phyloP scores from a whole-genome alignment of 2,797 vertebrate species.

The Acestrorhynchus altus region DNA sequence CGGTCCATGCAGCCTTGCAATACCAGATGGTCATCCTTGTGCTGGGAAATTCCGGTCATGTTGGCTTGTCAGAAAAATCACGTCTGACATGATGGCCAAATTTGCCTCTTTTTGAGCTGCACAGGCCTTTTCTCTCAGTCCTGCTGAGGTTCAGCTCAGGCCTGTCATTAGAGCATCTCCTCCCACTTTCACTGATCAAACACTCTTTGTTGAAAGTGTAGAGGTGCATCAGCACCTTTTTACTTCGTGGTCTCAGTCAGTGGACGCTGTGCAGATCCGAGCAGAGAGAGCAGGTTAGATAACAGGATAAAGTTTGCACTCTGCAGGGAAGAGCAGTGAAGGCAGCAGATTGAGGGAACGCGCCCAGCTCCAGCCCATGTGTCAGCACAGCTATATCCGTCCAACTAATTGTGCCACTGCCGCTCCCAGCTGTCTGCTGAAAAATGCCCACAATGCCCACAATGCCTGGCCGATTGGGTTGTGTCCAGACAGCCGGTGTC shows the following conservation, averaged over 20 bases:
- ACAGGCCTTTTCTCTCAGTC: background rate
- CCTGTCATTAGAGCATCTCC: slow-evolving; percentile 1
- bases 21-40: slow-evolving; percentile 30
- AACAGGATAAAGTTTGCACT: slow-evolving; percentile 43
- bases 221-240: background rate
- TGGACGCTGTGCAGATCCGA: background rate
- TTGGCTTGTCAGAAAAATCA: slow-evolving; percentile 9
- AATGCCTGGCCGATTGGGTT: slow-evolving; percentile 60
- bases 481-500: slow-evolving; percentile 29
- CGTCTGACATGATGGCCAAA: slow-evolving; percentile 20
- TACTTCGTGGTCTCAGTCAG: background rate
- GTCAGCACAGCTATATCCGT: slow-evolving; percentile 70
- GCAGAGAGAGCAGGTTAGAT: slow-evolving; percentile 23
- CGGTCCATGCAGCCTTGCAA: background rate
- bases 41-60: background rate
- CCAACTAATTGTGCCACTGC: slow-evolving; percentile 67
- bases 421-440: slow-evolving; percentile 34
- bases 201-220: background rate
- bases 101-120: background rate
- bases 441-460: slow-evolving; percentile 35
- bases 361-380: slow-evolving; percentile 50
- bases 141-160: background rate
- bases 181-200: slow-evolving; percentile 1
- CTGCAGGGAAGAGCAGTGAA: slow-evolving; percentile 9
- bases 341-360: slow-evolving; percentile 15